Percentiles rank a stretch among this genome's conserved stretches.
Evolutionary conservation across 2,797 vertebrate species (phyloP).

Genomic region (Sternotherus odoratus): DNA sequence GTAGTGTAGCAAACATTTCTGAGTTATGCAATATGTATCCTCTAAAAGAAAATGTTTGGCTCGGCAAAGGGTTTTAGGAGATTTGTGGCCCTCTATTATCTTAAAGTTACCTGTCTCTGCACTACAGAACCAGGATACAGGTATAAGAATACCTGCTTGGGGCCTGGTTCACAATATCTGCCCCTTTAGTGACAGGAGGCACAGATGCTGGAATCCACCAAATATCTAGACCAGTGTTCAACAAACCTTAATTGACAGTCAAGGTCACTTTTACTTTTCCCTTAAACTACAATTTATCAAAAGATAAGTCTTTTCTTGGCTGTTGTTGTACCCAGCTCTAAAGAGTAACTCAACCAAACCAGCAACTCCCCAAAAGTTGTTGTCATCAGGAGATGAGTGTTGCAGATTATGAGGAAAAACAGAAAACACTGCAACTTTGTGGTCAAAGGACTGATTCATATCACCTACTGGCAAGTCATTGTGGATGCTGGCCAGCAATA

Average conservation of each 20-base stretch:
- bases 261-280: neutral
- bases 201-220: neutral
- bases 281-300: neutral
- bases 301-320: neutral
- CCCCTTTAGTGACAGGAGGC: neutral
- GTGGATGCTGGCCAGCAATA: neutral
- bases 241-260: rapidly evolving
- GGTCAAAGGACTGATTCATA: neutral
- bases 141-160: no score
- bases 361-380: rapidly evolving
- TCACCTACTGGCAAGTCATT: neutral
- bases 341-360: neutral
- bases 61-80: no score
- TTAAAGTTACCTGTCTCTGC: no score
- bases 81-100: no score
- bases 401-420: slow-evolving; percentile 24
- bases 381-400: neutral
- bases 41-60: neutral
- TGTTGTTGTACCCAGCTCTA: neutral
- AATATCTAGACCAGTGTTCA: neutral
- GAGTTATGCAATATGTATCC: neutral
- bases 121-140: no score
- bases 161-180: neutral
- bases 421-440: neutral
- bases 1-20: neutral